Evolutionary conservation across 2,888 invertebrate genomes (phyloP), one percentile per base, ranked within the genome.

Genomic region (Tholera decimalis): DNA sequence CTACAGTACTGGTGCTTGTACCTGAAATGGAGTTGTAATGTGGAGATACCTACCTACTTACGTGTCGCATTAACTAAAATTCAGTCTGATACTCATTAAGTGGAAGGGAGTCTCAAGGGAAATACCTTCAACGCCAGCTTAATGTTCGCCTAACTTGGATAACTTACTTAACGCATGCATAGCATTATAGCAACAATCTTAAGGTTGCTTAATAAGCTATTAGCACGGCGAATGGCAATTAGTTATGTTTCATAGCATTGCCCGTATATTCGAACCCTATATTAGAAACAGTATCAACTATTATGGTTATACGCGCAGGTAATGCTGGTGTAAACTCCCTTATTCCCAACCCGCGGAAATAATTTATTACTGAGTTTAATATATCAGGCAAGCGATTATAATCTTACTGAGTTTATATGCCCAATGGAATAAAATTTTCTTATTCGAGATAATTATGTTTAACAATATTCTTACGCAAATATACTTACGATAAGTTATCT

Each of bases 171-270:
- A 49, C 8, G 33, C n/a, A 22, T 39, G 59, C 11, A 26, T 55
- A n/a, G n/a, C n/a, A n/a, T n/a, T n/a, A 56, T 56, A 59, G 39
- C 49, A 24, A 49, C 41, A 39, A 50, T 37, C 54, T 46, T 41
- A 44, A 54, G 33, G 44, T 70, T 65, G 47, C 41, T 73, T 56
- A 63, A 72, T 73, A 51, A 43, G 73, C 53, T 24, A 51, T 72
- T 72, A 51, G 41, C 47, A 39, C 6, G 22, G 33, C 18, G 9
- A 58, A 33, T 43, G 8, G 35, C 49, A 46, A 59, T 66, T 56
- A 73, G 18, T 73, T 46, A 50, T 44, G n/a, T 55, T 56, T 22
- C 49, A 50, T 56, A 39, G 28, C 9, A 20, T 24, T 7, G 9
- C 33, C 18, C 13, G 35, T 37, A 58, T 37, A 41, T 24, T 44